Evolutionary conservation across 2,797 vertebrate genomes (phyloP).

Genomic region (Pelochelys cantorii): DNA sequence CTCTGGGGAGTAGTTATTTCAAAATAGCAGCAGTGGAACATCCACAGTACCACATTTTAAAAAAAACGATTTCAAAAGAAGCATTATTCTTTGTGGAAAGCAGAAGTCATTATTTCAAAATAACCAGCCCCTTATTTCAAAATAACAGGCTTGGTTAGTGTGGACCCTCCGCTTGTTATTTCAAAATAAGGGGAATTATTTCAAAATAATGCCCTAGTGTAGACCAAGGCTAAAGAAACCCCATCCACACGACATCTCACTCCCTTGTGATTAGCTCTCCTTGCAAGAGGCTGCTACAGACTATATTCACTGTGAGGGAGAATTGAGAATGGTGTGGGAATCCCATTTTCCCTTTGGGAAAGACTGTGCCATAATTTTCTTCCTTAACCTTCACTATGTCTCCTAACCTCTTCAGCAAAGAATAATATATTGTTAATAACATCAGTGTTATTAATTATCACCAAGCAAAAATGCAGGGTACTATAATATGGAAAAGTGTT

Average conservation of each 20-base stretch:
- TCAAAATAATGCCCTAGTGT: too few species aligned
- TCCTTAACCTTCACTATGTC: constrained; percentile 37
- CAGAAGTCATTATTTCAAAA: too few species aligned
- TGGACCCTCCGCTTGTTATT: too few species aligned
- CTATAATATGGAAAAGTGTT: constrained; percentile 38
- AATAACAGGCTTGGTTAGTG: too few species aligned
- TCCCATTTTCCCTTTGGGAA: constrained; percentile 28
- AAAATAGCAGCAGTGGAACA: too few species aligned
- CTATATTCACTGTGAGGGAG: constrained; percentile 2
- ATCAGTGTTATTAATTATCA: constrained; percentile 49
- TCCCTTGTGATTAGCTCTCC: constrained; percentile 20
- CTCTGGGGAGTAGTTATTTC: too few species aligned
- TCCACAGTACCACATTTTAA: too few species aligned
- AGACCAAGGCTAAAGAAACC: background rate
- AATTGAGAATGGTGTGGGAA: constrained; percentile 22
- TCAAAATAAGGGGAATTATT: too few species aligned
- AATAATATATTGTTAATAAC: constrained; percentile 32
- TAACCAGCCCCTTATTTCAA: too few species aligned
- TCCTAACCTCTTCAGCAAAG: constrained; percentile 50
- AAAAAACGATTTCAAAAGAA: too few species aligned
- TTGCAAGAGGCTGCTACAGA: constrained; percentile 18
- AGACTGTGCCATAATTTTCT: constrained; percentile 20
- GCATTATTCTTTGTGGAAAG: too few species aligned
- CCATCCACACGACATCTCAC: background rate
- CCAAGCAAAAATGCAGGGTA: constrained; percentile 22